Percentiles rank a stretch among this genome's conserved stretches.
Evolutionary conservation across 2,797 vertebrate genomes (phyloP).

Genomic region (Aphelocoma californica): DNA sequence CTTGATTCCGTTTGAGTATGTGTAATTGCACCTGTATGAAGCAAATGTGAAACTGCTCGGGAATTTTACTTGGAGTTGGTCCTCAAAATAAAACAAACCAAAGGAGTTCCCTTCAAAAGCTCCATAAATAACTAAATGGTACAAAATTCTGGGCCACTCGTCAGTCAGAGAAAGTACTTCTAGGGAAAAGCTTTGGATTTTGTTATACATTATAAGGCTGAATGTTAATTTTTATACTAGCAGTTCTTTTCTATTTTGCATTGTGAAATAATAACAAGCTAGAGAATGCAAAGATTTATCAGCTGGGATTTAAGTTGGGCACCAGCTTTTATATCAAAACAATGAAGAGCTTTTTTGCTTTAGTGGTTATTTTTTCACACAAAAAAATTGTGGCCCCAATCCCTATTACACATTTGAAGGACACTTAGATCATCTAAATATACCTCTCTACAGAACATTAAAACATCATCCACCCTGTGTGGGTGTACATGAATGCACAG

Average conservation of each 20-base stretch:
- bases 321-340: neutral
- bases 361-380: neutral
- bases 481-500: accelerated
- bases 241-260: neutral
- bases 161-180: neutral
- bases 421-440: neutral
- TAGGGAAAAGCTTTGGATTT: neutral
- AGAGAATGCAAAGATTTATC: neutral
- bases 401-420: neutral
- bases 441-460: neutral
- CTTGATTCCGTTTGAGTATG: neutral
- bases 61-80: neutral
- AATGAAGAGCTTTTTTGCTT: neutral
- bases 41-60: neutral
- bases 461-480: neutral
- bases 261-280: neutral
- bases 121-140: neutral
- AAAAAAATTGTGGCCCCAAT: neutral
- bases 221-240: neutral
- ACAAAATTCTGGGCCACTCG: neutral
- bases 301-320: neutral
- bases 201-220: neutral
- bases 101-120: neutral
- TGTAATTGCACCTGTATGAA: neutral
- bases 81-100: neutral